Percentiles rank a stretch among this genome's conserved stretches.
These are phyloP conservation scores for Hypotaenidia okinawae DNA, from an alignment of 2,797 vertebrate genomes.

Conservation along the genomic window DNA sequence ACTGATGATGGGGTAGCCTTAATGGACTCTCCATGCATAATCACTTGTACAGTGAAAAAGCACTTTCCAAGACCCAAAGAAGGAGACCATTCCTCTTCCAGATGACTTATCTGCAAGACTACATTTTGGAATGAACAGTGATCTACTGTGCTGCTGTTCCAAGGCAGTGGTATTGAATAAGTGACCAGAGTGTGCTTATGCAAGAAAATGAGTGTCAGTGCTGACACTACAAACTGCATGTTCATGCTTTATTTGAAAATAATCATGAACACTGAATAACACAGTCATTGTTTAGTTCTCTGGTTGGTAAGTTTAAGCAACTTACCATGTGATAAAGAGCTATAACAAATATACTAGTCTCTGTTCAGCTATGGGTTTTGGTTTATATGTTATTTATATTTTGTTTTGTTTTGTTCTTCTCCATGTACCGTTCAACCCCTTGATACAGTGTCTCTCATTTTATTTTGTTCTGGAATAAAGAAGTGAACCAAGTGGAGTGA, in stretches of 20 bases:
- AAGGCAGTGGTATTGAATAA: not conserved
- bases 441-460: not conserved
- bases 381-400: not conserved
- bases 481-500: not conserved
- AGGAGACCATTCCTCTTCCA: not conserved
- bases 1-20: fast-evolving
- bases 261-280: not conserved
- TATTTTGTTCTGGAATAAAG: not conserved
- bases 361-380: not conserved
- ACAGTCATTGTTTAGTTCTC: not conserved
- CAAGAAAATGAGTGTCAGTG: not conserved
- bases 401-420: not conserved
- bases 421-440: not conserved
- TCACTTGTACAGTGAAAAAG: not conserved
- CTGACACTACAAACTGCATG: not conserved
- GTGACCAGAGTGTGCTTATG: not conserved
- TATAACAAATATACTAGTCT: not conserved
- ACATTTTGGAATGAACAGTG: not conserved
- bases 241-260: not conserved
- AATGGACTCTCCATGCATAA: fast-evolving
- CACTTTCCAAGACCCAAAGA: not conserved
- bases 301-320: not conserved
- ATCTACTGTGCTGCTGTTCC: not conserved
- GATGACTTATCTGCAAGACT: not conserved
- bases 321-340: not conserved